Evolutionary conservation across 2,797 vertebrate species (phyloP), one percentile per base, ranked within the genome.

Genomic region (Gymnothorax javanicus): DNA sequence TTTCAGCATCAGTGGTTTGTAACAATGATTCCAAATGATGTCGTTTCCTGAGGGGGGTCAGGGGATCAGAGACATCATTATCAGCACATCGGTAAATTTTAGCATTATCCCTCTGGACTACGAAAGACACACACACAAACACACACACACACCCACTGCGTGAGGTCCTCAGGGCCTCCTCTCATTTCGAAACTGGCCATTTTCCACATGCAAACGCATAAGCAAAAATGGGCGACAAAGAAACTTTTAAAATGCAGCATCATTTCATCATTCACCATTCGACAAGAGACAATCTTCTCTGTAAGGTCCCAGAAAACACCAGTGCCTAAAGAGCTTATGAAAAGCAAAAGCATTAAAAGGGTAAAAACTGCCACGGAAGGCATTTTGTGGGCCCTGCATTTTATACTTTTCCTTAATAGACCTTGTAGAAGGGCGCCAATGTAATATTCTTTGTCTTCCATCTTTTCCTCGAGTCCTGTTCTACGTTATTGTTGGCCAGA

Each of bases 401-500:
- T 17, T n/a, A 54, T 54, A 50, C 4, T 50, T 54, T 54, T 79
- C 23, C 11, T 84, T 23, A 79, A 27, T 59, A 50, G 60, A 23
- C 83, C 60, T 84, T 52, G 83, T 60, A 84, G 60, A 52, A 2
- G 43, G 13, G n/a, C 20, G 3, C 60, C 43, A 27, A 27, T 33
- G 54, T 33, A 20, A 67, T 79, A 79, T 20, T 8, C 11, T 83
- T 83, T 6, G 27, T 43, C 33, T 50, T 15, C 83, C 60, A 50
- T 43, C 57, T 7, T 60, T 84, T 57, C 27, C 83, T 84, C 33
- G 25, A 77, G 85, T 77, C 71, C 33, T 43, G 33, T 75, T 25
- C 71, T 69, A 9, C 50, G 59, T 20, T 33, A 3, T 77, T 58
- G n/a, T 69, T 8, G 69, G 54, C 67, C 43, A 59, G 67, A 52